Evolutionary conservation across 2,888 invertebrate genomes (phyloP).

Genomic region (Lepeophtheirus nordmannii): DNA sequence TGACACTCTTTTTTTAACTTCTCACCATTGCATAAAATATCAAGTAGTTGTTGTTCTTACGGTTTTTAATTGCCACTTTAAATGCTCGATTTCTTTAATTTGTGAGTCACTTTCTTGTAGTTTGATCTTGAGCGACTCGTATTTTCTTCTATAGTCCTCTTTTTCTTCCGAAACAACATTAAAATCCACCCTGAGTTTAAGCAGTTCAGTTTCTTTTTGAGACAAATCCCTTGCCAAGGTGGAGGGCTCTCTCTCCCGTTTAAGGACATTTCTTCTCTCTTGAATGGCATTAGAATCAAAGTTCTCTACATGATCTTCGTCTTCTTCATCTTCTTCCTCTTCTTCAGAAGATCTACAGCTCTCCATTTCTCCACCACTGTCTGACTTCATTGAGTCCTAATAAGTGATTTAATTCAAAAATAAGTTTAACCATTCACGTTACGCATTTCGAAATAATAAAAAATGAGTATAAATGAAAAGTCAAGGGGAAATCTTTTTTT

Average conservation of each 20-base stretch:
- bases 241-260: slow-evolving; percentile 12
- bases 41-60: background rate
- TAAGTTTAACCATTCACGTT: too few species aligned
- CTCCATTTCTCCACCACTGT: slow-evolving; percentile 21
- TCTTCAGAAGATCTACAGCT: slow-evolving; percentile 15
- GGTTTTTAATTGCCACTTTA: slow-evolving; percentile 17
- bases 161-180: slow-evolving; percentile 9
- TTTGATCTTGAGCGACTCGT: background rate
- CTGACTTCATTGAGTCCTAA: slow-evolving; percentile 17
- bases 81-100: slow-evolving; percentile 20
- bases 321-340: slow-evolving; percentile 5
- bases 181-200: slow-evolving; percentile 16
- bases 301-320: too few species aligned
- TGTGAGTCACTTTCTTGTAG: background rate
- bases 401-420: background rate
- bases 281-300: too few species aligned
- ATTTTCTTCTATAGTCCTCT: background rate
- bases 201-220: slow-evolving; percentile 6
- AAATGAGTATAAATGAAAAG: too few species aligned
- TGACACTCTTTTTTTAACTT: background rate
- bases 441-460: too few species aligned
- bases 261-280: background rate
- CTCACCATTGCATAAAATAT: background rate
- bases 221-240: background rate
- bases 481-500: too few species aligned